These are phyloP conservation scores for Psephotus haematonotus DNA, from an alignment of 2,113 vertebrate genomes.

Conservation along the genomic window DNA sequence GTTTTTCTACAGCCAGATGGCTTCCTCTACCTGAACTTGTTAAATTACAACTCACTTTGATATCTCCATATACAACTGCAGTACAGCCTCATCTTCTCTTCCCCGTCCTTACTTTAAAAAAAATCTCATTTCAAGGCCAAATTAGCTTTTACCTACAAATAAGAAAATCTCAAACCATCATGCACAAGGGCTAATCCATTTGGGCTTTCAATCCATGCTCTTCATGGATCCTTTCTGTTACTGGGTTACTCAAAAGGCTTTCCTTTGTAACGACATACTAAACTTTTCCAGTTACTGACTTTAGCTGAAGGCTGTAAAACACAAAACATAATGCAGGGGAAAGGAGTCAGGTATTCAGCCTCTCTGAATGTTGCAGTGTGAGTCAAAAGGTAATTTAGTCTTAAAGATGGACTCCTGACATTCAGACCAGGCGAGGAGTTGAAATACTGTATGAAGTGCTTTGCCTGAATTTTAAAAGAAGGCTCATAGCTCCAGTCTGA, in stretches of 20 bases:
- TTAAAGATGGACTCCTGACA: background rate
- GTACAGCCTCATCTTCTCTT: background rate
- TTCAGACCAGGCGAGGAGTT: background rate
- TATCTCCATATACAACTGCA: background rate
- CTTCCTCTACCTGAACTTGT: background rate
- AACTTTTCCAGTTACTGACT: background rate
- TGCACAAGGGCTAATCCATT: background rate
- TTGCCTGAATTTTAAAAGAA: background rate
- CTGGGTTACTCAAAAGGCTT: background rate
- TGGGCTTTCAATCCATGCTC: background rate
- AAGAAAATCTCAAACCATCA: background rate
- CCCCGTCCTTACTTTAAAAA: background rate
- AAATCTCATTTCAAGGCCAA: background rate
- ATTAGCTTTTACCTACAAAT: background rate
- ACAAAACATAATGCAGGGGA: background rate
- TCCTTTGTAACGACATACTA: background rate
- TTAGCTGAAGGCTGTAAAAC: background rate
- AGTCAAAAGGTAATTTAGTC: background rate
- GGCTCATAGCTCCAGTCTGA: background rate
- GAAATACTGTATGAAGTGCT: background rate
- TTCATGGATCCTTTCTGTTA: background rate
- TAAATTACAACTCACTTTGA: background rate
- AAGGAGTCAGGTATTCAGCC: background rate
- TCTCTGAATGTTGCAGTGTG: background rate
- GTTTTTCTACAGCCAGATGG: background rate